A percentile compares a stretch with the other conserved stretches of the same genome.
These are phyloP conservation scores for Heterochromis multidens DNA, from an alignment of 2,113 vertebrate species.

Conservation along the genomic window DNA sequence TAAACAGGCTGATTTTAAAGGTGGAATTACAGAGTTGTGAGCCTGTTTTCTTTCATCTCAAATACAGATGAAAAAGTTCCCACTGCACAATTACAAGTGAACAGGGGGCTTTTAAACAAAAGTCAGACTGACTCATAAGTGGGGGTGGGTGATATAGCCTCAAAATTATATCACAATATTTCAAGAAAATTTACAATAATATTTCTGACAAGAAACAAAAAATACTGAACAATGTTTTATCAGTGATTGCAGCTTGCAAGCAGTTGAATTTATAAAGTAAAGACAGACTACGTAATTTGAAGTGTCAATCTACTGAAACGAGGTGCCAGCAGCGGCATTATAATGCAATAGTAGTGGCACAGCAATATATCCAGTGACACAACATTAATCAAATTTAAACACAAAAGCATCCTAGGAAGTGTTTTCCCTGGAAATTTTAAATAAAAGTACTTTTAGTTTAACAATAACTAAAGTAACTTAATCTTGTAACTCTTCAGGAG, in stretches of 20 bases:
- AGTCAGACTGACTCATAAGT: constrained; percentile 44
- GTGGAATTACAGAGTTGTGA: constrained; percentile 10
- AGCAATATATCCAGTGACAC: background rate
- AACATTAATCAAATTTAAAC: background rate
- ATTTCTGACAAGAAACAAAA: background rate
- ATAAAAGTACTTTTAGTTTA: no score
- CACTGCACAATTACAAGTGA: constrained; percentile 33
- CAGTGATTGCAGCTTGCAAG: no score
- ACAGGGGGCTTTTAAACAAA: constrained; percentile 34
- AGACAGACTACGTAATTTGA: no score
- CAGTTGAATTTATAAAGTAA: no score
- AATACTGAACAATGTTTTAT: background rate
- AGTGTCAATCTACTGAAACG: background rate
- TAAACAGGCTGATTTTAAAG: background rate
- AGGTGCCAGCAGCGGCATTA: background rate
- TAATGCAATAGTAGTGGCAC: background rate
- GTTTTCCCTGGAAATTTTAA: no score
- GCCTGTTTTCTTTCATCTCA: constrained; percentile 28
- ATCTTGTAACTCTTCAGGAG: no score
- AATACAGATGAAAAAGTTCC: constrained; percentile 2
- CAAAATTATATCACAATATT: background rate
- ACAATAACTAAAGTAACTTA: no score
- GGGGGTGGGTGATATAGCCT: no score
- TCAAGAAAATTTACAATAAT: background rate
- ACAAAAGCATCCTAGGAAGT: no score